Percentiles rank a stretch among this genome's conserved stretches.
These are phyloP conservation scores for Cavia aperea DNA, from an alignment of 2,113 vertebrate genomes.

Conservation along the genomic window DNA sequence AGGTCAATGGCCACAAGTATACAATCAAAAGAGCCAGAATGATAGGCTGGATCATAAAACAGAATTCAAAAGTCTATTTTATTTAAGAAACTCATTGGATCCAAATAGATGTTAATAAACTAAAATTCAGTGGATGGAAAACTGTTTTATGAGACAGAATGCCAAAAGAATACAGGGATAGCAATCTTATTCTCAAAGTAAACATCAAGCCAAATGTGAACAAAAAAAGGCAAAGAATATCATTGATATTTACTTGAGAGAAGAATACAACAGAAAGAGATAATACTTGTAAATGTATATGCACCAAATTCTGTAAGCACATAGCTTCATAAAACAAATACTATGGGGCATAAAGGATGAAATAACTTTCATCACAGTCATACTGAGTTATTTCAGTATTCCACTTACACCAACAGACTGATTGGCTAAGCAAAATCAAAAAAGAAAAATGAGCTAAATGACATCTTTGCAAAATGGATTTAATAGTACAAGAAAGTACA, in stretches of 20 bases:
- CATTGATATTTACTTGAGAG: not conserved
- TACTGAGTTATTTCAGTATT: not conserved
- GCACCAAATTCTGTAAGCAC: not conserved
- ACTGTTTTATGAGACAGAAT: not conserved
- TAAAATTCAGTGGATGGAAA: not conserved
- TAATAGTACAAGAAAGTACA: not conserved
- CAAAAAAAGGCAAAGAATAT: not conserved
- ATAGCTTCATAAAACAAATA: not conserved
- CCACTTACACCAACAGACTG: not conserved
- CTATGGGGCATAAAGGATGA: not conserved
- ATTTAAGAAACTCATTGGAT: not conserved
- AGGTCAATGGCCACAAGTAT: not conserved
- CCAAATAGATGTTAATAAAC: not conserved
- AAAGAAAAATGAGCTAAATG: not conserved
- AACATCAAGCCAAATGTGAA: not conserved
- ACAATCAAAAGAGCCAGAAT: not conserved
- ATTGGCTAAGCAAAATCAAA: not conserved
- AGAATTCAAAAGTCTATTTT: not conserved
- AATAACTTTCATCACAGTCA: not conserved
- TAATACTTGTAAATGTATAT: not conserved
- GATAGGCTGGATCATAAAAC: not conserved
- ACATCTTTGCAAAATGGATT: not conserved
- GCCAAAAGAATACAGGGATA: not conserved
- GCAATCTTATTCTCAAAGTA: not conserved
- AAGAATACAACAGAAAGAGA: not conserved